phyloP scores from a whole-genome alignment of 1,140 invertebrate genomes.

The Zaprionus capensis region DNA sequence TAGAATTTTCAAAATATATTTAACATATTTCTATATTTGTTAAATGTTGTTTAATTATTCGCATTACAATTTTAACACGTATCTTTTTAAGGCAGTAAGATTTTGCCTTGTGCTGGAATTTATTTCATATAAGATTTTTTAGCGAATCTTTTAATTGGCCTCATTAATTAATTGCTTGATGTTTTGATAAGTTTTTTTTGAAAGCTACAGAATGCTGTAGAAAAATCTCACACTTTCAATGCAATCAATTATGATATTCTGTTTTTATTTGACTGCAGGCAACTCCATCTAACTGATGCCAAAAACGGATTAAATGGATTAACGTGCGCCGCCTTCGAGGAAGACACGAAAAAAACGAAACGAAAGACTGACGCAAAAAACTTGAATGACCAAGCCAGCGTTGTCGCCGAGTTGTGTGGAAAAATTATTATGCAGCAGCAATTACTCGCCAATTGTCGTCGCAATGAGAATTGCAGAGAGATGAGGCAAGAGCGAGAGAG shows the following conservation, averaged over 20 bases:
- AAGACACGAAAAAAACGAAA: conserved; percentile 21
- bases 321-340: conserved; percentile 47
- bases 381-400: conserved; percentile 57
- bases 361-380: conserved; percentile 65
- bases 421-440: conserved; percentile 80
- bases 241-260: conserved; percentile 56
- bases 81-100: conserved; percentile 34
- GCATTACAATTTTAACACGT: conserved; percentile 6
- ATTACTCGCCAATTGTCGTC: conserved; percentile 80
- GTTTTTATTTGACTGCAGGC: conserved; percentile 46
- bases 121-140: conserved; percentile 28
- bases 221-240: conserved; percentile 31
- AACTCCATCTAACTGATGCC: conserved; percentile 52
- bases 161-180: conserved; percentile 57
- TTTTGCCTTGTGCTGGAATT: conserved; percentile 71
- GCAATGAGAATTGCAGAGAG: conserved; percentile 45
- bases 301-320: conserved; percentile 74
- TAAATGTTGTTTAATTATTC: neutral
- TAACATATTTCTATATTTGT: conserved; percentile 8
- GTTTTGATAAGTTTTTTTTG: conserved; percentile 54
- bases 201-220: neutral
- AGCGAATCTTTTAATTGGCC: conserved; percentile 16
- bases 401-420: conserved; percentile 23
- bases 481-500: conserved; percentile 22
- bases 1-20: neutral